Evolutionary conservation across 2,797 vertebrate species (phyloP), one percentile per base, ranked within the genome.

Genomic region (Luscinia megarhynchos): DNA sequence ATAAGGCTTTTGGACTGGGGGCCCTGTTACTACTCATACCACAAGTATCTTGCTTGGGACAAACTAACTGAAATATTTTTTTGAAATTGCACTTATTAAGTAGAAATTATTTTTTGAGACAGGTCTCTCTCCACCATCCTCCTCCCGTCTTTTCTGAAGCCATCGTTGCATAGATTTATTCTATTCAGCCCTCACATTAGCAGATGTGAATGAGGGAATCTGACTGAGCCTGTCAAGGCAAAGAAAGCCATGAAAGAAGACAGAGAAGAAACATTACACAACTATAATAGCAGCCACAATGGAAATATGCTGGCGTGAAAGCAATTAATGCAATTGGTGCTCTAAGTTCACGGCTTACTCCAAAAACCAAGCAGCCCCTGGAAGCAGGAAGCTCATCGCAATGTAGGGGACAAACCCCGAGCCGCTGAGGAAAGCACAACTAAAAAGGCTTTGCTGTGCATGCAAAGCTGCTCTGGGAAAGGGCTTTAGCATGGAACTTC

Each of bases 131-230:
- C 36, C 78, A 78, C 67, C n/a, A 53, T 54, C 67, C 48, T 62
- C 75, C 79, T 90, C 64, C 79, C 26, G 14, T 85, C 93, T 66
- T 96, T 97, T 97, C 94, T 89, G 79, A 97, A 90, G 74, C 91
- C 96, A 92, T 97, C 95, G 63, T 96, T 94, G 97, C 93, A 95
- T 91, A 97, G 95, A 97, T 97, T 97, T 97, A 97, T 98, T 97
- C 97, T 97, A 95, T 87, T 97, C 97, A 97, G 82, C 69, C 62
- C 55, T 93, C 96, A 97, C 97, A 95, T 97, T 97, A 96, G 84
- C 96, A 97, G 96, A 97, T 95, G 96, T 97, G 97, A 97, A 96
- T 96, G 58, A 96, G 95, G 93, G 96, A 96, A 97, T 98, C 97
- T 82, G 91, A 94, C 96, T 96, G 96, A 97, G 97, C 96, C 96